Percentiles rank a stretch among this genome's conserved stretches.
These are phyloP conservation scores for Agonopterix heracliana DNA, from an alignment of 2,888 invertebrate species.

Conservation along the genomic window DNA sequence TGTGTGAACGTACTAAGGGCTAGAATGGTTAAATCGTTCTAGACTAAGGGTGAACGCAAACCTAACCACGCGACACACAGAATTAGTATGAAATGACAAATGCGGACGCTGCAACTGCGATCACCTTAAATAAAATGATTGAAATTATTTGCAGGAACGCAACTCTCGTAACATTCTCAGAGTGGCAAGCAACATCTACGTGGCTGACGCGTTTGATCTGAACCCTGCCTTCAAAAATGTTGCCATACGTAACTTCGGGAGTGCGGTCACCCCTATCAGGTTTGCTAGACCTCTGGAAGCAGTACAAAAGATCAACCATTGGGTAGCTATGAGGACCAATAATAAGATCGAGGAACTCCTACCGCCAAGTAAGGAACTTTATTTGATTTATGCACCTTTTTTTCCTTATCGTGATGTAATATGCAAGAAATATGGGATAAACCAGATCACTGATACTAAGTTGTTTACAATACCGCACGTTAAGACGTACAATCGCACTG, in stretches of 20 bases:
- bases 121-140: too few relatives aligned
- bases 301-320: slow-evolving; percentile 79
- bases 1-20: too few relatives aligned
- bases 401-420: not conserved
- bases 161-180: slow-evolving; percentile 46
- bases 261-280: slow-evolving; percentile 74
- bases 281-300: slow-evolving; percentile 67
- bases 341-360: slow-evolving; percentile 79
- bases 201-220: slow-evolving; percentile 43
- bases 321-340: slow-evolving; percentile 82
- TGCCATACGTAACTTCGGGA: slow-evolving; percentile 62
- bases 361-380: slow-evolving; percentile 60
- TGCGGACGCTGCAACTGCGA: too few relatives aligned
- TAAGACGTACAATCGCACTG: too few relatives aligned
- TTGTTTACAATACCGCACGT: too few relatives aligned
- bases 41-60: too few relatives aligned
- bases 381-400: not conserved
- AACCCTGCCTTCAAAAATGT: slow-evolving; percentile 38
- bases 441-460: too few relatives aligned
- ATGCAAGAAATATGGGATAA: too few relatives aligned
- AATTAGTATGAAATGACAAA: too few relatives aligned
- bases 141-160: slow-evolving; percentile 40
- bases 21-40: too few relatives aligned
- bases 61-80: too few relatives aligned
- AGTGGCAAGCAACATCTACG: slow-evolving; percentile 53